Evolutionary conservation across 2,888 invertebrate species (phyloP).

Genomic region (Sturmia bella): DNA sequence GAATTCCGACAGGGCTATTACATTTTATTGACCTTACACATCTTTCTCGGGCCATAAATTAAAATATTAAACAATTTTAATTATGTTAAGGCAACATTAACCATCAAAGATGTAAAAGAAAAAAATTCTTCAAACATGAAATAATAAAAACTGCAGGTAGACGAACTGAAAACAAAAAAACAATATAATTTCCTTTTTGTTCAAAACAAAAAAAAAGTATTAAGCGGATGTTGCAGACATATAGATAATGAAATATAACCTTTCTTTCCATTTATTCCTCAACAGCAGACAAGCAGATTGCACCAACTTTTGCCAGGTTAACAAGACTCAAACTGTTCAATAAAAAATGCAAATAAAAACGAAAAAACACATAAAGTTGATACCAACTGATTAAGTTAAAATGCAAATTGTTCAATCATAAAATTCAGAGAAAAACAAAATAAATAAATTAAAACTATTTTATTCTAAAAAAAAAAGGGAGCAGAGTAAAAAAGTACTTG

Average conservation of each 20-base stretch:
- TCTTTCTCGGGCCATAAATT: no score
- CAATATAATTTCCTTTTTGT: slow-evolving; percentile 19
- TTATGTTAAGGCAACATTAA: slow-evolving; percentile 29
- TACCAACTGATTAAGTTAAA: slow-evolving; percentile 60
- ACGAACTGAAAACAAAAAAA: slow-evolving; percentile 1
- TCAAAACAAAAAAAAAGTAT: not conserved
- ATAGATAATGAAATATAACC: slow-evolving; percentile 34
- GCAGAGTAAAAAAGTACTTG: not conserved
- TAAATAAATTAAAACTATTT: slow-evolving; percentile 39
- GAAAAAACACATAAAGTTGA: slow-evolving; percentile 16
- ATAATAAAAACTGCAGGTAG: slow-evolving; percentile 12
- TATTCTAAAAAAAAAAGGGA: not conserved
- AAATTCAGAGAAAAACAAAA: slow-evolving; percentile 40
- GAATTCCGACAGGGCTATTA: no score
- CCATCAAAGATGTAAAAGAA: slow-evolving; percentile 7
- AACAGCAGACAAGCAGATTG: not conserved
- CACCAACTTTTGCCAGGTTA: slow-evolving; percentile 9
- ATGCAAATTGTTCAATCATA: slow-evolving; percentile 65
- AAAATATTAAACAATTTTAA: slow-evolving; percentile 30
- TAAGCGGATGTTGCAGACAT: slow-evolving; percentile 34
- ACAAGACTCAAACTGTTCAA: slow-evolving; percentile 31
- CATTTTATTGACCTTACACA: no score
- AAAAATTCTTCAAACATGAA: slow-evolving; percentile 18
- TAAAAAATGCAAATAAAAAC: not conserved
- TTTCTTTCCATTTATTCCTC: not conserved